A percentile compares a stretch with the other conserved stretches of the same genome.
Conservation (phyloP, 1,140 invertebrate genomes). For the Schmidtea mediterranea region DNA sequence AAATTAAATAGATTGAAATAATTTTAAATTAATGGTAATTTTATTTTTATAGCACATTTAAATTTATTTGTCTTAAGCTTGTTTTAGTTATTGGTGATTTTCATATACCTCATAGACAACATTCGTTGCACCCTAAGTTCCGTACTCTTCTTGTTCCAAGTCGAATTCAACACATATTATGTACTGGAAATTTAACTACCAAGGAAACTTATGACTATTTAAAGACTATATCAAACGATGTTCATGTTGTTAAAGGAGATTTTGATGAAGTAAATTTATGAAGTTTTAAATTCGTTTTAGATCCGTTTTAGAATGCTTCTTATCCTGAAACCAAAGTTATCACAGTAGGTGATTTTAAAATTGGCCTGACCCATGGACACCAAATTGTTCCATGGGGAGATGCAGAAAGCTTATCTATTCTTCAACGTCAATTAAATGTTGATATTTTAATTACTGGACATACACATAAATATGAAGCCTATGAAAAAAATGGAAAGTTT, state of each 20-base stretch:
- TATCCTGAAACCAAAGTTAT: constrained; percentile 96
- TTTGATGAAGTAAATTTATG: constrained; percentile 57
- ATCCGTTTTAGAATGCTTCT: constrained; percentile 44
- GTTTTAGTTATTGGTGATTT: constrained; percentile 5
- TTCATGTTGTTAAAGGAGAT: constrained; percentile 88
- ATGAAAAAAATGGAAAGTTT: constrained; percentile 92
- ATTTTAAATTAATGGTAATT: too few species aligned
- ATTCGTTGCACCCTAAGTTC: constrained; percentile 2
- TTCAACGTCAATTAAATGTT: constrained; percentile 84
- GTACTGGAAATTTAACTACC: constrained; percentile 74
- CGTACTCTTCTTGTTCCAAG: constrained; percentile 76
- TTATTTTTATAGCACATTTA: too few species aligned
- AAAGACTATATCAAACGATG: constrained; percentile 83
- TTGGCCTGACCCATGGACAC: constrained; percentile 87
- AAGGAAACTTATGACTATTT: constrained; percentile 93
- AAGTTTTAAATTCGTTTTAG: constrained; percentile 2
- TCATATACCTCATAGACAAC: constrained; percentile 4
- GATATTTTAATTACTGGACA: constrained; percentile 95
- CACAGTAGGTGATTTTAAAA: constrained; percentile 87
- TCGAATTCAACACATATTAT: constrained; percentile 78
- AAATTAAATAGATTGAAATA: too few species aligned
- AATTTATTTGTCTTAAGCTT: neutral
- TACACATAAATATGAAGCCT: constrained; percentile 91
- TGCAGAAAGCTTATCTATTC: constrained; percentile 59
- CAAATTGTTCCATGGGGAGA: constrained; percentile 83